Percentiles rank a stretch among this genome's conserved stretches.
phyloP scores from a whole-genome alignment of 2,797 vertebrate genomes.

The Pseudomugil tenellus region DNA sequence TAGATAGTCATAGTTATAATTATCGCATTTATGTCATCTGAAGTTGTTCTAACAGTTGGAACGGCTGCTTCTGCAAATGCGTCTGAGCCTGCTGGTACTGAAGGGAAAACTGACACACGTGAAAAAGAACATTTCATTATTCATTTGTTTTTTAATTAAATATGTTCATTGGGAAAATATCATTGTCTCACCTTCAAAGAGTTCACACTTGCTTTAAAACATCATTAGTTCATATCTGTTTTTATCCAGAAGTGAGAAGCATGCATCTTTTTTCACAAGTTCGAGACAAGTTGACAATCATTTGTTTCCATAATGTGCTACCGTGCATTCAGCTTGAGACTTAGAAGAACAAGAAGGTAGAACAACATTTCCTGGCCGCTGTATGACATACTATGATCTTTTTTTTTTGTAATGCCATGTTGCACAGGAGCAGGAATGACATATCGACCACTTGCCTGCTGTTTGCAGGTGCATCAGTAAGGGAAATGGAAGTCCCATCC shows the following conservation, averaged over 20 bases:
- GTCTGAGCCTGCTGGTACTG: neutral
- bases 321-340: too few species aligned
- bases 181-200: neutral
- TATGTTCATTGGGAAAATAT: neutral
- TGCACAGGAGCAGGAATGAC: conserved; percentile 21
- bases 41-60: conserved; percentile 4
- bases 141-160: conserved; percentile 30
- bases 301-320: too few species aligned
- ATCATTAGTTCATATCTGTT: neutral
- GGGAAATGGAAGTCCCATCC: conserved; percentile 1
- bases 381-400: neutral
- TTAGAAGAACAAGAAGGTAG: neutral
- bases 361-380: neutral
- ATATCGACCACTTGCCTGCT: neutral
- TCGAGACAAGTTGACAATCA: neutral
- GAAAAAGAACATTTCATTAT: conserved; percentile 9
- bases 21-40: conserved; percentile 1
- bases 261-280: neutral
- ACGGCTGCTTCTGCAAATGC: conserved; percentile 5
- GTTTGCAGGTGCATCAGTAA: conserved; percentile 8
- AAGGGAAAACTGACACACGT: neutral
- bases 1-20: neutral
- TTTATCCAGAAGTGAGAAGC: neutral
- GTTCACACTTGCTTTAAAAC: neutral
- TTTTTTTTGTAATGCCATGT: conserved; percentile 6